phyloP scores from a whole-genome alignment of 92 coral and sea anemone genomes.

The Epizoanthus stellaris region DNA sequence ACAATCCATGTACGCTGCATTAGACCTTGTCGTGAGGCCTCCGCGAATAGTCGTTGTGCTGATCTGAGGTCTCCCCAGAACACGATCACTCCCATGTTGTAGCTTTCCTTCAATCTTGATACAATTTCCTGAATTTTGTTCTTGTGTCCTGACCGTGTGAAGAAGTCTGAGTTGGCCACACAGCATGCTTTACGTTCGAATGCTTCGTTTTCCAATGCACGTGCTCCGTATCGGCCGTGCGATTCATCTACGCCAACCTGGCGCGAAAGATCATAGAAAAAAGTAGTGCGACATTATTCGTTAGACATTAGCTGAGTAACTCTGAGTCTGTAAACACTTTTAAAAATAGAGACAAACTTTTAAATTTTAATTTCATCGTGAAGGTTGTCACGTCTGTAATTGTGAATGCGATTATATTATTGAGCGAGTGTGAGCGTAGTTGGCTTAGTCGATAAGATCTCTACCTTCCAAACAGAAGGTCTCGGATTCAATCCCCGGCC shows the following conservation, averaged over 20 bases:
- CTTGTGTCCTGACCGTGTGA: slow-evolving; percentile 64
- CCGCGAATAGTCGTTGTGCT: slow-evolving; percentile 64
- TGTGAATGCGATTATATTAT: no score
- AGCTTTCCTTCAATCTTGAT: slow-evolving; percentile 49
- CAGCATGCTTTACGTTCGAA: slow-evolving; percentile 65
- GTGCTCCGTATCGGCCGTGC: slow-evolving; percentile 76
- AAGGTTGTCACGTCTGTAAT: no score
- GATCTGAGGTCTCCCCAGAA: slow-evolving; percentile 75
- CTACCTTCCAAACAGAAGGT: no score
- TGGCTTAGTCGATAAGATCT: no score
- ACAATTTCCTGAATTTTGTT: slow-evolving; percentile 50
- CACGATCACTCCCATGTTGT: slow-evolving; percentile 68
- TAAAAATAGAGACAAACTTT: no score
- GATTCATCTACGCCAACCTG: slow-evolving; percentile 75
- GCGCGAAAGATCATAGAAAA: background rate
- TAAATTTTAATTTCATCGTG: no score
- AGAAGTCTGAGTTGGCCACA: slow-evolving; percentile 69
- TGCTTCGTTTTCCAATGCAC: slow-evolving; percentile 71
- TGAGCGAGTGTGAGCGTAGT: no score
- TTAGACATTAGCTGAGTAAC: no score
- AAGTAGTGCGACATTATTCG: no score
- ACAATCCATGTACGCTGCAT: slow-evolving; percentile 71
- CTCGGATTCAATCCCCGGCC: no score
- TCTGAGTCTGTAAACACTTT: no score
- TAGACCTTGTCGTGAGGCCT: slow-evolving; percentile 65